Conservation (phyloP, 2,113 vertebrate species). For the Uropsilus gracilis region DNA sequence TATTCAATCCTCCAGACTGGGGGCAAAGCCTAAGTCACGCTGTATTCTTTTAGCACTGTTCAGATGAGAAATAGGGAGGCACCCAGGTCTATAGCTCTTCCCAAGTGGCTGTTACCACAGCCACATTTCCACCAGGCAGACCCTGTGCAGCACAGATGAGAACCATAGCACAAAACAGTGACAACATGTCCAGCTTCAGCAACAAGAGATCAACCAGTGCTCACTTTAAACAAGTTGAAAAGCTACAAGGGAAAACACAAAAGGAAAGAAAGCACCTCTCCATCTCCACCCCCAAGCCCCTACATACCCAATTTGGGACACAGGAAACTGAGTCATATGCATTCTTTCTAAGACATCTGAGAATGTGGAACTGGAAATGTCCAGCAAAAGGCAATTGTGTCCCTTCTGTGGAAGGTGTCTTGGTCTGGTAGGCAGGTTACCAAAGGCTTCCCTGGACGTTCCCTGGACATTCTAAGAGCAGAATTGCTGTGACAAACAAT, state of each 20-base stretch:
- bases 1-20: not conserved
- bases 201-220: too few relatives aligned
- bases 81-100: not conserved
- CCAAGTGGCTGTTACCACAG: not conserved
- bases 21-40: too few relatives aligned
- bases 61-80: not conserved
- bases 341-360: not conserved
- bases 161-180: not conserved
- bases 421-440: not conserved
- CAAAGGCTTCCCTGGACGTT: rapidly evolving
- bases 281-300: too few relatives aligned
- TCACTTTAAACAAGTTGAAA: not conserved
- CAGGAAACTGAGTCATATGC: not conserved
- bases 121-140: not conserved
- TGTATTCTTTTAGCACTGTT: not conserved
- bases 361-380: not conserved
- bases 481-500: not conserved
- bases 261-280: too few relatives aligned
- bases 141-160: not conserved
- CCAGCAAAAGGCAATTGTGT: not conserved
- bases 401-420: not conserved
- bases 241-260: not conserved
- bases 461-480: not conserved
- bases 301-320: not conserved
- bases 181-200: not conserved